A percentile compares a stretch with the other conserved stretches of the same genome.
These are phyloP conservation scores for Mesaphorura yosii DNA, from an alignment of 1,140 invertebrate species.

Conservation along the genomic window DNA sequence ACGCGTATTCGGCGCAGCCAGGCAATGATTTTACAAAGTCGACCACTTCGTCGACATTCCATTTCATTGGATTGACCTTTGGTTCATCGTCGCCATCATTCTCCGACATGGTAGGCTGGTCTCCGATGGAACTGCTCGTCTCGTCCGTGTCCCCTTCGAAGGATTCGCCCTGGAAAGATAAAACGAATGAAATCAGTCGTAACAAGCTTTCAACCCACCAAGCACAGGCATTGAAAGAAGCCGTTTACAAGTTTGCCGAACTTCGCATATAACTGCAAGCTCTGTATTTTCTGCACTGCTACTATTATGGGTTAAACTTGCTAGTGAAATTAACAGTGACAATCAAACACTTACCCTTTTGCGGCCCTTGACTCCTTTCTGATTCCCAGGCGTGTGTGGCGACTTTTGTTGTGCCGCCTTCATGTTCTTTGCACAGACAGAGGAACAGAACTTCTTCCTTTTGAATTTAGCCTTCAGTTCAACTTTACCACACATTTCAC, in stretches of 20 bases:
- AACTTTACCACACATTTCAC: conserved; percentile 64
- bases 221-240: too few relatives aligned
- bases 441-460: conserved; percentile 68
- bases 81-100: conserved; percentile 33
- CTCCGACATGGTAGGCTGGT: conserved; percentile 17
- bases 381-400: too few relatives aligned
- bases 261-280: too few relatives aligned
- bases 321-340: background rate
- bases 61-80: conserved; percentile 58
- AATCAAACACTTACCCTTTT: conserved; percentile 33
- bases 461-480: conserved; percentile 58
- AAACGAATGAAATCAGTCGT: conserved; percentile 9
- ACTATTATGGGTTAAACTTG: conserved; percentile 2
- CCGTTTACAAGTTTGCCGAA: too few relatives aligned
- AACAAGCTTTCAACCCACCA: too few relatives aligned
- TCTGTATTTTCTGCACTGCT: too few relatives aligned
- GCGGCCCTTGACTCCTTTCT: conserved; percentile 32
- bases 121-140: conserved; percentile 29
- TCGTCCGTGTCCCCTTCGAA: conserved; percentile 26
- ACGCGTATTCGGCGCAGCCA: conserved; percentile 82
- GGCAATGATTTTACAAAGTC: conserved; percentile 48
- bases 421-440: conserved; percentile 55
- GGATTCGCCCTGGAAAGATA: conserved; percentile 32
- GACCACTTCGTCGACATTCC: conserved; percentile 46
- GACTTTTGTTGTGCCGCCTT: conserved; percentile 30